phyloP scores from a whole-genome alignment of 2,888 invertebrate species.

The Eupithecia tripunctaria region DNA sequence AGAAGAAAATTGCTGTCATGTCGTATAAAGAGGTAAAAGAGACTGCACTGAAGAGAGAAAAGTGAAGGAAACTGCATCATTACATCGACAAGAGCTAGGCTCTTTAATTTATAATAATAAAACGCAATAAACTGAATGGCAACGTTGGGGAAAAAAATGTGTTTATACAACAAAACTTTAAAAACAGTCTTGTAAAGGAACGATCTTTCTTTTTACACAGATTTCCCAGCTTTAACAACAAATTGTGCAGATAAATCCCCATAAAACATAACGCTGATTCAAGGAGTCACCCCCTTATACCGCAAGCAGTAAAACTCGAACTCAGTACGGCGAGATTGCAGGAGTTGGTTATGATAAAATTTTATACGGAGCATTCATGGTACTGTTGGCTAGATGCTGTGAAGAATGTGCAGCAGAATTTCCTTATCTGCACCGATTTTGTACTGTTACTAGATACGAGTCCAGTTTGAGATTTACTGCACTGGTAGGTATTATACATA shows the following conservation, averaged over 20 bases:
- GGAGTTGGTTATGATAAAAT: slow-evolving; percentile 65
- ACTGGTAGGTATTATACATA: not conserved
- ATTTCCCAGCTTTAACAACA: not conserved
- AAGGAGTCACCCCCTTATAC: slow-evolving; percentile 13
- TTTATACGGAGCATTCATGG: slow-evolving; percentile 64
- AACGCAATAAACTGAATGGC: not conserved
- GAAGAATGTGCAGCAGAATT: not conserved
- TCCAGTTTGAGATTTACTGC: not conserved
- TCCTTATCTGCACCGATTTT: not conserved
- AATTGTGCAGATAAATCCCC: slow-evolving; percentile 4
- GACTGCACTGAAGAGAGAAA: no score
- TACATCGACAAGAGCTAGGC: no score
- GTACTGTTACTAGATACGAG: not conserved
- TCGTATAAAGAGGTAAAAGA: no score
- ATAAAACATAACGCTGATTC: slow-evolving; percentile 19
- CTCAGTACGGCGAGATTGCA: slow-evolving; percentile 53
- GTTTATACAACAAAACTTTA: not conserved
- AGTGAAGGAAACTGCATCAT: no score
- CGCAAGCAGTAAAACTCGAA: slow-evolving; percentile 15
- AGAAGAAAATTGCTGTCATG: no score
- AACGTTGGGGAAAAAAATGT: not conserved
- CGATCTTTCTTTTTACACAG: not conserved
- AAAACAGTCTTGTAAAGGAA: not conserved
- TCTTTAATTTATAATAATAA: not conserved
- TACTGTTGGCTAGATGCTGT: not conserved